Evolutionary conservation across 2,888 invertebrate genomes (phyloP), one percentile per base, ranked within the genome.

Genomic region (Xestia sexstrigata): DNA sequence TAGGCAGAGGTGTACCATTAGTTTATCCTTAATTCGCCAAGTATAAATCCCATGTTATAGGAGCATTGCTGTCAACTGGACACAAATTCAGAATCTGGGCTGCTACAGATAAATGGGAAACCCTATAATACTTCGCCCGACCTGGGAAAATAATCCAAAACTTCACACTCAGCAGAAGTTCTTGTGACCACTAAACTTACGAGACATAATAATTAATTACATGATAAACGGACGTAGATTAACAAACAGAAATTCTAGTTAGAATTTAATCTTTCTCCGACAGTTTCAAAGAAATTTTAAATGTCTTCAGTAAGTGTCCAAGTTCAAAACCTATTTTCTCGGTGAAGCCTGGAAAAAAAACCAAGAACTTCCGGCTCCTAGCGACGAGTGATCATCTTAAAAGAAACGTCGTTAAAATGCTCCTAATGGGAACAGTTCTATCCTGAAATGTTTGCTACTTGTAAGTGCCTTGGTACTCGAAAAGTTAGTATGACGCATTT

Each of bases 321-420:
- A 73, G 70, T 60, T 82, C 63, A 65, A 73, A 67, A 67, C 8
- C n/a, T 65, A n/a, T n/a, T 73, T 79, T 42, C 23, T 35, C 78
- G 78, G 55, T 42, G 30, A 66, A 47, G 26, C 6, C 49, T 52
- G 67, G 26, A 39, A 74, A 74, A 70, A 82, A 67, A 58, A 67
- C 35, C 58, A 26, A 52, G 7, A 77, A 74, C 62, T 84, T 82
- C 70, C 73, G 72, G 58, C 58, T 72, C 8, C 62, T 62, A 13
- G 62, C 52, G 47, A 39, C 71, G 67, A 84, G 70, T 63, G 84
- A 60, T 62, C 69, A 67, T 72, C 85, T 82, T 84, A 75, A 84
- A 75, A 82, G 82, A 75, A 82, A 73, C 42, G 65, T 82, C 70
- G 67, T 82, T 85, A 84, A 84, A 81, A 75, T 73, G n/a, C n/a